Percentiles rank a stretch among this genome's conserved stretches.
Conservation (phyloP, 2,113 vertebrate genomes). For the Cryptoleucopteryx plumbea region DNA sequence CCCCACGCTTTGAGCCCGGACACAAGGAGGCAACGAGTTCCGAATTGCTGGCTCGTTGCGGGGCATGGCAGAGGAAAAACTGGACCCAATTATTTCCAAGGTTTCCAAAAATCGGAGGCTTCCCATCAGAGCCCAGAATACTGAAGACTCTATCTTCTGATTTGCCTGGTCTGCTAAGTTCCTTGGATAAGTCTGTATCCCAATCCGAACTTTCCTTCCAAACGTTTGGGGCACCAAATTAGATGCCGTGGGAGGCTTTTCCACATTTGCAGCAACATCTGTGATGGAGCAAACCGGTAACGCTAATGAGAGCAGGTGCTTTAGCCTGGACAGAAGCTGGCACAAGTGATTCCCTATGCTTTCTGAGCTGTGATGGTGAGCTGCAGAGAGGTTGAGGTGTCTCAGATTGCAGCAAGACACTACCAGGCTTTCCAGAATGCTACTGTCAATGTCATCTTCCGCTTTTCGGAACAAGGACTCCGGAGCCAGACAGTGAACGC, state of each 20-base stretch:
- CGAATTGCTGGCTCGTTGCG: constrained; percentile 90
- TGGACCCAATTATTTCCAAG: constrained; percentile 90
- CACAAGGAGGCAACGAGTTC: constrained; percentile 87
- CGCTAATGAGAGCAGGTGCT: constrained; percentile 80
- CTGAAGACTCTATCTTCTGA: constrained; percentile 59
- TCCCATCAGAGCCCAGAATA: constrained; percentile 80
- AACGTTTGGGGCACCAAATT: constrained; percentile 75
- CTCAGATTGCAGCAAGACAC: constrained; percentile 78
- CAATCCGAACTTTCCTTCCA: constrained; percentile 86
- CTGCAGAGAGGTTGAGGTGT: constrained; percentile 91
- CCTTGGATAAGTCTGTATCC: constrained; percentile 72
- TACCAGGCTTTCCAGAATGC: constrained; percentile 80
- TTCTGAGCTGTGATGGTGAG: constrained; percentile 86
- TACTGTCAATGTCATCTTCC: constrained; percentile 86
- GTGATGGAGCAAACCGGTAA: constrained; percentile 88
- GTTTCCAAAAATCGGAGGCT: constrained; percentile 80
- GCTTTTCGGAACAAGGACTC: constrained; percentile 80
- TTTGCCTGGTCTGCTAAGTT: constrained; percentile 43
- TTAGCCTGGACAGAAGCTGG: constrained; percentile 80
- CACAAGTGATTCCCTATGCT: constrained; percentile 84
- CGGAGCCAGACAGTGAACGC: constrained; percentile 79
- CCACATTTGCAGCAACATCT: constrained; percentile 33
- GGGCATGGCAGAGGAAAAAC: constrained; percentile 90
- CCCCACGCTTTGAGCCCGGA: constrained; percentile 80
- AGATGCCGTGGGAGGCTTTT: constrained; percentile 48